Base-by-base conservation (phyloP, 2,113 vertebrate species). In the Anoplopoma fimbria region DNA sequence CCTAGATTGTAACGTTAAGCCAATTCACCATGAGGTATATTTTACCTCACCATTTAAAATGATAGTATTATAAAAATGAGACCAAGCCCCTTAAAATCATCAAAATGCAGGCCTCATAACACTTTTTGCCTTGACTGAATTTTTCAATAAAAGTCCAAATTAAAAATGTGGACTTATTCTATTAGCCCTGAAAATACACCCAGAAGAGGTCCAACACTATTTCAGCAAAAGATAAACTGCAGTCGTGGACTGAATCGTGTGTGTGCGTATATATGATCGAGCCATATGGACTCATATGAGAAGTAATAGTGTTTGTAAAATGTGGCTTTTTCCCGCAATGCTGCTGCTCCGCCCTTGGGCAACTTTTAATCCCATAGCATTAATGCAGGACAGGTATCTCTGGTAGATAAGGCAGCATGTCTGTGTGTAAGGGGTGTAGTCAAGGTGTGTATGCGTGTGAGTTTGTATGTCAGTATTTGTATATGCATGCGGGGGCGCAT, bases 351-450 rank as follows among this genome's bases (percentile, higher is more conserved):
- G 73, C 79, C 51, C 57, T 60, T 23, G 0, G 83, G 86, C 84
- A 61, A 86, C 72, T 31, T 88, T 86, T 90, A 89, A 93, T 93
- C 72, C 71, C 42, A 40, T 75, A 17, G 72, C 82, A 85, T 89
- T 87, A 82, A 90, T 83, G 82, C 79, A 84, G 83, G 76, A 74
- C 45, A 47, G 85, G 83, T 85, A 86, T 34, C 38, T 76, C 36
- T 21, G 25, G 33, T 45, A 77, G 83, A 87, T 86, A 88, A 87
- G 71, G 19, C 58, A 57, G 57, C 34, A 78, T 72, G 75, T 65
- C 40, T 58, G 25, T 60, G 77, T 45, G 73, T 71, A 65, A 70
- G 62, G 40, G 25, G 77, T 69, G 69, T 17, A 72, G 81, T 14
- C 23, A 61, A 81, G 27, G 53, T 69, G 77, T 86, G 51, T 10